Conservation (phyloP, 2,113 vertebrate genomes). For the Pao palembangensis region DNA sequence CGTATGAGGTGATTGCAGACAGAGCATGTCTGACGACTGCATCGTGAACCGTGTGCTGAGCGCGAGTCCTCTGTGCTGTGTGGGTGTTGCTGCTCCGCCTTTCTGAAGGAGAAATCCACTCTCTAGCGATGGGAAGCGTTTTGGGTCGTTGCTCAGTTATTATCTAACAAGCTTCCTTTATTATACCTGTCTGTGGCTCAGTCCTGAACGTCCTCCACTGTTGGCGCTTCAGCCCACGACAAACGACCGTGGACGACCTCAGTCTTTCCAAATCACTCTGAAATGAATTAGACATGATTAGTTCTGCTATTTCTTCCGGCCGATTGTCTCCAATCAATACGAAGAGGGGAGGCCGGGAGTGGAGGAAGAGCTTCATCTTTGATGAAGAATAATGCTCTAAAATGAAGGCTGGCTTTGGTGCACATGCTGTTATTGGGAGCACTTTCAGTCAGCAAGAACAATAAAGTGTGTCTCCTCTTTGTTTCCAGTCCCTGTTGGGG, state of each 20-base stretch:
- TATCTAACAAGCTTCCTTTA: neutral
- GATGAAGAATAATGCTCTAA: neutral
- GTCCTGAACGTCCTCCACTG: too few relatives aligned
- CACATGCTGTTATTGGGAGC: too few relatives aligned
- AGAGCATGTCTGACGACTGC: slow-evolving; percentile 7
- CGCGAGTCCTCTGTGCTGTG: neutral
- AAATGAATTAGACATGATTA: slow-evolving; percentile 4
- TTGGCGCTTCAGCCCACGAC: too few relatives aligned
- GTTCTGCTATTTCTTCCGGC: slow-evolving; percentile 5
- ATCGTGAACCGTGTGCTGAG: neutral
- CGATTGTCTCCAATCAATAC: slow-evolving; percentile 30
- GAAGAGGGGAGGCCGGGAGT: slow-evolving; percentile 1
- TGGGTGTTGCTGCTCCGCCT: slow-evolving; percentile 2
- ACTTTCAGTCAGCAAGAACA: neutral
- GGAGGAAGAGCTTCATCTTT: neutral
- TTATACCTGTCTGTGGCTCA: slow-evolving; percentile 3
- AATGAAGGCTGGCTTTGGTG: too few relatives aligned
- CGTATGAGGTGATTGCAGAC: neutral
- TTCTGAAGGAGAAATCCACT: neutral
- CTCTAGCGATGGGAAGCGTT: neutral
- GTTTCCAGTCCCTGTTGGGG: too few relatives aligned
- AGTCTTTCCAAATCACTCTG: neutral
- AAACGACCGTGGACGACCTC: too few relatives aligned
- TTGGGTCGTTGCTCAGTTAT: neutral
- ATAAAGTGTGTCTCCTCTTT: neutral